Percentiles rank a stretch among this genome's conserved stretches.
These are phyloP conservation scores for Lagopus muta DNA, from an alignment of 2,113 vertebrate genomes.

Conservation along the genomic window DNA sequence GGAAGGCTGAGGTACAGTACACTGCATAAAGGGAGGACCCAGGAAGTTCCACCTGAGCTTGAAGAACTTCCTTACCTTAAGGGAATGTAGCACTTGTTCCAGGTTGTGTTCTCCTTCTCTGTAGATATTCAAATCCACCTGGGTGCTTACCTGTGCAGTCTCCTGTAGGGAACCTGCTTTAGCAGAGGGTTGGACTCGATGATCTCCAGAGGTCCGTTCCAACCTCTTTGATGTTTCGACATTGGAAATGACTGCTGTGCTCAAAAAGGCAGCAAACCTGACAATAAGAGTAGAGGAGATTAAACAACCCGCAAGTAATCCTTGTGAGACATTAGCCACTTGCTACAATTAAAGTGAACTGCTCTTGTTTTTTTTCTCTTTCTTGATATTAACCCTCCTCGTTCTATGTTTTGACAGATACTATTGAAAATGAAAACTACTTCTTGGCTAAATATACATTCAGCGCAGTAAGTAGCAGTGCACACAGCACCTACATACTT, in stretches of 20 bases:
- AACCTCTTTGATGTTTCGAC: background rate
- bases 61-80: background rate
- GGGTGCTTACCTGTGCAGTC: background rate
- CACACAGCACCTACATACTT: background rate
- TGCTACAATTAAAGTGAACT: background rate
- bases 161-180: background rate
- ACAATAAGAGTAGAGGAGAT: background rate
- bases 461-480: conserved; percentile 47
- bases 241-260: background rate
- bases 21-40: background rate
- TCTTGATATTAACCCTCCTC: background rate
- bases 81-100: too few relatives aligned
- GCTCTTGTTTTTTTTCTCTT: background rate
- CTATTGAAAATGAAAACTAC: conserved; percentile 26
- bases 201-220: background rate
- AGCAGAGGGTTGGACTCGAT: background rate
- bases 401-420: conserved; percentile 62
- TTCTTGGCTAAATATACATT: conserved; percentile 59
- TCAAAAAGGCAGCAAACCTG: background rate
- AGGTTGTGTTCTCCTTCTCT: background rate
- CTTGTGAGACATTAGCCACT: background rate
- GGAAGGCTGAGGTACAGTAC: background rate
- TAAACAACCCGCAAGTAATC: background rate
- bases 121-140: too few relatives aligned
- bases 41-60: background rate